Base-by-base conservation (phyloP, 2,797 vertebrate genomes). In the Sciaenops ocellatus region DNA sequence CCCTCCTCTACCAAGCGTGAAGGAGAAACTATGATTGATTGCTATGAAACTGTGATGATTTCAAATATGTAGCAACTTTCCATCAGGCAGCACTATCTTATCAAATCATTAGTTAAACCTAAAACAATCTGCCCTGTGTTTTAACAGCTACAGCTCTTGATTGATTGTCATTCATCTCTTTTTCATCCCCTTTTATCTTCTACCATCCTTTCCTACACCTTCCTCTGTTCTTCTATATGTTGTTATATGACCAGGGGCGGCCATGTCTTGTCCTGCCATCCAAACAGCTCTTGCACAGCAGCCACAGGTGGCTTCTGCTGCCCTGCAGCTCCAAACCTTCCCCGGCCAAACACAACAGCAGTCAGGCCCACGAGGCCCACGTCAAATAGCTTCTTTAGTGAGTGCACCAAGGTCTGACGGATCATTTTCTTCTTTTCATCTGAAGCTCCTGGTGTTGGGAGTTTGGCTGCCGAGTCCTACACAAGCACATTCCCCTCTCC, bases 281-380 rank as follows among this genome's bases (percentile, higher is more conserved):
- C 76, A 77, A 86, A 84, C 66, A 69, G 66, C 72, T 82, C 82
- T 71, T 38, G 62, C 76, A 52, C 63, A 83, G 64, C 85, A 94
- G 91, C 90, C 87, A 87, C 93, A 96, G 95, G 95, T 96, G 95
- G 94, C 90, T 94, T 83, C 67, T 79, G 86, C 88, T 88, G 87
- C 87, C 91, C 88, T 92, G 84, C 73, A 86, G 70, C 68, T 88
- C 46, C 47, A 30, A 64, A 73, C 7, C 80, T 76, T 68, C 74
- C 34, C 26, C 80, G 82, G 88, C 90, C 92, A 93, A 92, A 57
- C 76, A 90, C 82, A 95, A 93, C 93, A 93, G 76, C 76, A 18
- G 57, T n/a, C 76, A 79, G 70, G 82, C 83, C 50, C 79, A 63
- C 7, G 65, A 82, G 80, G 83, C 81, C 86, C 72, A 72, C 83